Conservation (phyloP, 23 tunicate species). For the Halocynthia aurantium region DNA sequence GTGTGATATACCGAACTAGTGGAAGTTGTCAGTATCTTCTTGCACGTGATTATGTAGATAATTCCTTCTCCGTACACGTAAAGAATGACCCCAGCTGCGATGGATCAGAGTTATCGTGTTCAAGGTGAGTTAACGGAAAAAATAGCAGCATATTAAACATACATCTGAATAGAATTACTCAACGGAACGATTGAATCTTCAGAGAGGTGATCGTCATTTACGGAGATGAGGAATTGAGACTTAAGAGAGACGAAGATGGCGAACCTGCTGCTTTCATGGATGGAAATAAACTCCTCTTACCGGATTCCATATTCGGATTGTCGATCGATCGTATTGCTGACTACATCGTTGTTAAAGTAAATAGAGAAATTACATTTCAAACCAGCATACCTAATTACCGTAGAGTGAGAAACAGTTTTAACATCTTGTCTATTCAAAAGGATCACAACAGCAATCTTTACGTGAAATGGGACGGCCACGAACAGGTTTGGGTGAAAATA, state of each 20-base stretch:
- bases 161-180: not conserved
- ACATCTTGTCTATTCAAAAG: conserved; percentile 8
- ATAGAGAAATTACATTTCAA: not conserved
- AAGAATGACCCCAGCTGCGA: conserved; percentile 81
- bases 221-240: conserved; percentile 71
- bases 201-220: conserved; percentile 66
- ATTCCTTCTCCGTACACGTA: conserved; percentile 74
- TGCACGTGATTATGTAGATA: conserved; percentile 73
- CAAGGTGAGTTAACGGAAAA: conserved; percentile 33
- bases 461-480: conserved; percentile 97
- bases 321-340: conserved; percentile 68
- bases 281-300: conserved; percentile 46
- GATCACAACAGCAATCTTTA: conserved; percentile 59
- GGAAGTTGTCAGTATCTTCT: conserved; percentile 91
- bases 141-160: not conserved
- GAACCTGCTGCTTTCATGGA: conserved; percentile 75
- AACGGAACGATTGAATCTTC: not conserved
- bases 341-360: conserved; percentile 94
- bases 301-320: conserved; percentile 84
- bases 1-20: conserved; percentile 73
- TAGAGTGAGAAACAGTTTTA: not conserved
- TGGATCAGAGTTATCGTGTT: conserved; percentile 59
- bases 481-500: conserved; percentile 93
- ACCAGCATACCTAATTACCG: no score
- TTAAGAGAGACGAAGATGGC: conserved; percentile 53